phyloP scores from a whole-genome alignment of 2,888 invertebrate species.

The Oscheius sp. region DNA sequence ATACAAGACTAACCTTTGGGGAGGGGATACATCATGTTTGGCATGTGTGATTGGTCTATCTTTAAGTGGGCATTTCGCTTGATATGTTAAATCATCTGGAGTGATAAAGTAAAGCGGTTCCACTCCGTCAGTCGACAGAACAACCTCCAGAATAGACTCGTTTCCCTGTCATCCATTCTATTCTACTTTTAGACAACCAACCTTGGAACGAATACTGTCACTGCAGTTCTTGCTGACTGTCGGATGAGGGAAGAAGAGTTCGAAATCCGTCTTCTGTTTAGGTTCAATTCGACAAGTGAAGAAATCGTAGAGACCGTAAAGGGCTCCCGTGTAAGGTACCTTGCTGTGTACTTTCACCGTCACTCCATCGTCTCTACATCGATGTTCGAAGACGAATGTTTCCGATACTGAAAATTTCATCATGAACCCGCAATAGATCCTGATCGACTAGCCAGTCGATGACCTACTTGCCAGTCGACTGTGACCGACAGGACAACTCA shows the following conservation, averaged over 20 bases:
- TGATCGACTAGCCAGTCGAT: too few relatives aligned
- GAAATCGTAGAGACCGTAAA: conserved; percentile 71
- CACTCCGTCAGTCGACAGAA: conserved; percentile 70
- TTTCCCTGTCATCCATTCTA: conserved; percentile 51
- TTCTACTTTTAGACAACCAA: not conserved
- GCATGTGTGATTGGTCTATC: not conserved
- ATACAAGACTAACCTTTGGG: conserved; percentile 1
- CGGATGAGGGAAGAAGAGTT: conserved; percentile 69
- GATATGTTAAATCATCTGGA: conserved; percentile 69
- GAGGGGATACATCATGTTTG: not conserved
- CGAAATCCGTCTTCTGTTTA: conserved; percentile 61
- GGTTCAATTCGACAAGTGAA: conserved; percentile 70
- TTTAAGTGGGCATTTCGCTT: conserved; percentile 61
- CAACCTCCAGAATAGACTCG: conserved; percentile 69
- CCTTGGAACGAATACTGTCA: conserved; percentile 68
- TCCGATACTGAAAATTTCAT: conserved; percentile 59
- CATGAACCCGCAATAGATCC: not conserved
- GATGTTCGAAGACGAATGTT: conserved; percentile 65
- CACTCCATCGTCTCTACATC: conserved; percentile 65
- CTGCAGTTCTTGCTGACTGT: conserved; percentile 66
- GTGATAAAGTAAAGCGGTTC: conserved; percentile 71
- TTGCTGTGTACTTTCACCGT: conserved; percentile 57
- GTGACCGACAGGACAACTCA: conserved; percentile 39
- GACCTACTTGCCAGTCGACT: conserved; percentile 9
- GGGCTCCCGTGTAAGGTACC: conserved; percentile 69